These are phyloP conservation scores for Ceyx cyanopectus DNA, from an alignment of 2,113 vertebrate species.

Conservation along the genomic window DNA sequence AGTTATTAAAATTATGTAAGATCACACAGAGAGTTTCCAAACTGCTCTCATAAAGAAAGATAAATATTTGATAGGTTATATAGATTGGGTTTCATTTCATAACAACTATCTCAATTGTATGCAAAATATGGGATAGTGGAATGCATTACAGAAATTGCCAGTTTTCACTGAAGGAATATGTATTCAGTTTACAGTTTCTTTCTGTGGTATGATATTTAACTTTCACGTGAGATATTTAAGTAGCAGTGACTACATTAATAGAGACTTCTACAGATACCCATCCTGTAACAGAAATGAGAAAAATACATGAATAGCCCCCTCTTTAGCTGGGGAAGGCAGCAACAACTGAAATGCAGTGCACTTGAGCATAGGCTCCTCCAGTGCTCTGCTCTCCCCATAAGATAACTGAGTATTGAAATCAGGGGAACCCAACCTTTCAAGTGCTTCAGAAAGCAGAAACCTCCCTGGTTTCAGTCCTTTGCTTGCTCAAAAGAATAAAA, in stretches of 20 bases:
- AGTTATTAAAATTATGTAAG: slow-evolving; percentile 66
- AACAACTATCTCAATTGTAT: slow-evolving; percentile 55
- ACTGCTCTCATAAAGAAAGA: slow-evolving; percentile 50
- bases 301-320: neutral
- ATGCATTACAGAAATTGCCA: neutral
- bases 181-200: neutral
- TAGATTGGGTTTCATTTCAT: slow-evolving; percentile 25
- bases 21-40: slow-evolving; percentile 66
- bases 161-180: slow-evolving; percentile 21
- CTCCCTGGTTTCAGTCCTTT: slow-evolving; percentile 22
- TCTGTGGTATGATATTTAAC: neutral
- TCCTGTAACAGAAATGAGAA: neutral
- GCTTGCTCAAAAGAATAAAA: slow-evolving; percentile 57
- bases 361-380: neutral
- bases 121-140: slow-evolving; percentile 36
- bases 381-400: neutral
- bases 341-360: neutral
- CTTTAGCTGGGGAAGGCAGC: neutral
- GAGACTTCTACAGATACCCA: neutral
- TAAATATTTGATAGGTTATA: slow-evolving; percentile 49
- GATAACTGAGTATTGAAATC: neutral
- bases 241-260: neutral
- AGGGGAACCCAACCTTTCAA: neutral
- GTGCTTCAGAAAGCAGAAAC: slow-evolving; percentile 21
- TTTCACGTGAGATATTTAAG: slow-evolving; percentile 1